Evolutionary conservation across 2,797 vertebrate species (phyloP), one percentile per base, ranked within the genome.

Genomic region (Emydoidea blandingii): DNA sequence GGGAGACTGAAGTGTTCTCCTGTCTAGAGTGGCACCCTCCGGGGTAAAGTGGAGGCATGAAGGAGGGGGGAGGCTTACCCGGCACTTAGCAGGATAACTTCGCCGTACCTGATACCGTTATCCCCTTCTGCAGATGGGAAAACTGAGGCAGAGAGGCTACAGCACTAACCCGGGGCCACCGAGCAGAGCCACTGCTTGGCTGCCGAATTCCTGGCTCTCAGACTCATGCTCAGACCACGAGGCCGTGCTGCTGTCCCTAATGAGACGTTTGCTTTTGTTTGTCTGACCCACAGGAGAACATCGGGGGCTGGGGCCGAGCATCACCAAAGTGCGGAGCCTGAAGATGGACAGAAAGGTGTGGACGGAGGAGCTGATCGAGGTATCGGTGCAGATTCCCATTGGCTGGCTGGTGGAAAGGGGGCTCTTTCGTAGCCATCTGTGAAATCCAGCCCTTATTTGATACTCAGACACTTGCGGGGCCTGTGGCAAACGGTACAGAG

Each of bases 331-430:
- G 31, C 98, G 99, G 62, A 99, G 99, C 97, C 98, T 99, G 72
- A 99, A 99, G 98, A 99, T 99, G 99, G 99, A 99, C 98, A 98
- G 98, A 93, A 99, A 99, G 79, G 99, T 99, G 87, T 99, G 99
- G 99, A 99, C 99, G 0, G 98, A 99, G 88, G 98, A 99, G 68
- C 98, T 99, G 56, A 98, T 99, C 2, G 89, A 99, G 99, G 99
- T 99, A 97, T 4, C 1, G 14, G 10, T 2, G 4, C 14, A 49
- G 44, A 27, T 1, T 27, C 44, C 81, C 16, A 25, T 5, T 21
- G 15, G 37, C 31, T 5, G 3, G 41, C 12, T 14, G 16, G 19
- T 8, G 18, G 8, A 8, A 52, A 19, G 29, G 52, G 52, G 41
- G 27, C n/a, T 7, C 25, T 8, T 49, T 21, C 3, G 5, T 25